Base-by-base conservation (phyloP, 2,888 invertebrate species). In the Andrena hattorfiana region DNA sequence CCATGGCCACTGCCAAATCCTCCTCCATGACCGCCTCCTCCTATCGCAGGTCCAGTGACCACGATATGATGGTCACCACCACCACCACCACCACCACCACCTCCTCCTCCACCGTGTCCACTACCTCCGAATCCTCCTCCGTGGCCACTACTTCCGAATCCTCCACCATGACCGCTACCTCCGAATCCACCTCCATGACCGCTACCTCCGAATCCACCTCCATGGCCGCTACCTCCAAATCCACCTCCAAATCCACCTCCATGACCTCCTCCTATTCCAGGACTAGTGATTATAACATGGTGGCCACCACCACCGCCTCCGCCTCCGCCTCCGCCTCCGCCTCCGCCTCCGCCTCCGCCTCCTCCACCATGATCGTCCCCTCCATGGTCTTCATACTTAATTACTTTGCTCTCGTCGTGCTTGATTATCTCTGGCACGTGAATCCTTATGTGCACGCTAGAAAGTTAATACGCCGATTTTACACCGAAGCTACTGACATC, bases 361-460 rank as follows among this genome's bases (percentile, higher is more conserved):
- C 79, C 85, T n/a, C 86, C 85, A 54, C 85, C 85, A n/a, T 84
- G 81, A 59, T 77, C 78, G 7, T 82, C 88, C 4, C 86, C 87
- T 2, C 89, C 91, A 16, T 91, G 91, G 64, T 90, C 88, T 7
- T 90, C 90, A 35, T 89, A 85, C 49, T 90, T 88, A 10, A 90
- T 85, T 5, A 90, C 59, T n/a, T 90, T 84, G 35, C 91, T 89
- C 28, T 91, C 90, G 51, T 92, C 90, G 35, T 92, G 90, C 16
- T 91, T 85, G 8, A 88, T 77, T 30, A 90, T 83, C 51, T 91
- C 86, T 5, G 92, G 90, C 23, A 93, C 74, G 73, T 93, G 93
- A 70, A 93, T 93, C 63, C 85, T 89, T 79, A 93, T 93, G 56
- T 93, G 93, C 10, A 93, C 92, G 76, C 93, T 93, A 80, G 26